Evolutionary conservation across 2,797 vertebrate species (phyloP), one percentile per base, ranked within the genome.

Genomic region (Halcyon smyrnensis): DNA sequence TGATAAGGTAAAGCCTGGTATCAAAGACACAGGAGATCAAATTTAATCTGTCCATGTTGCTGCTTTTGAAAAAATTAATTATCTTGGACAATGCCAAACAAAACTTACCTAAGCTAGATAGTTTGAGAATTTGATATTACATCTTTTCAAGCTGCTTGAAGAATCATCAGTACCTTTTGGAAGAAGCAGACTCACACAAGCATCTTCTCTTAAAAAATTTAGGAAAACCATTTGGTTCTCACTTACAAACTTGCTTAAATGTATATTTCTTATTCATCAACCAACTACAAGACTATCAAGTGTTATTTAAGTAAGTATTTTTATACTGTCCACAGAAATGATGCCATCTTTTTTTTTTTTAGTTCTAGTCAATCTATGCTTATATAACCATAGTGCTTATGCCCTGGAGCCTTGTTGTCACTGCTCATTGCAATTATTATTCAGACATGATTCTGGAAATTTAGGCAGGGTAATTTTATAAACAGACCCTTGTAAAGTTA

Each of bases 381-480:
- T 95, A 89, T 79, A 36, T 93, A 96, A 96, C 60, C 46, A 10
- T 57, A 63, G 71, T 48, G 39, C 1, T 1, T 80, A 36, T 89
- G 36, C 79, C 93, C 75, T 60, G 68, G 51, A 89, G 76, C 48
- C 60, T 74, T 95, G 34, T 87, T 92, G 78, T 95, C 60, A 74
- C 82, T 91, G 39, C 39, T 83, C 25, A 85, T 80, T 89, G 48
- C 60, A 87, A 20, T 92, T 84, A 74, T 89, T 84, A 74, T 76
- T 89, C 48, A 93, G 89, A 94, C 25, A n/a, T 48, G 63, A 63
- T 74, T 93, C 71, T 89, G 56, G 60, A 96, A 95, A 67, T 87
- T 69, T 48, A 87, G 48, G 51, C 62, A 59, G 46, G 64, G 16
- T 87, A 85, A 85, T 95, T 95, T 95, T 78, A 92, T 79, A 60